Evolutionary conservation across 2,888 invertebrate species (phyloP).

Genomic region (Morpho deidamia): DNA sequence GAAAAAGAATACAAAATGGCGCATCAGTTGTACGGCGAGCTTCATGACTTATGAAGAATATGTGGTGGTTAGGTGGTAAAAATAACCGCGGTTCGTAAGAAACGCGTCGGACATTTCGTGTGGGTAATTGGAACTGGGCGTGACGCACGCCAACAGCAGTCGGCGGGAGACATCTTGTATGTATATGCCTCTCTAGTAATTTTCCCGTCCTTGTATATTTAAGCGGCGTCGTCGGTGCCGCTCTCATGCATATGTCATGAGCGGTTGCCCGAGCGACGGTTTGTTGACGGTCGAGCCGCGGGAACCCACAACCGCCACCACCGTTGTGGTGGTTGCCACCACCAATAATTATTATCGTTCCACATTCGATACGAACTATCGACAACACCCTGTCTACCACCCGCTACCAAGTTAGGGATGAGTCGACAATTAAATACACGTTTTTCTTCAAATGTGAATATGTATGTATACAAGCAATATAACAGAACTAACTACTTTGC

Average conservation of each 20-base stretch:
- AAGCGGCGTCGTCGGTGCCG: conserved; percentile 59
- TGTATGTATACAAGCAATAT: conserved; percentile 4
- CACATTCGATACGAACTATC: conserved; percentile 66
- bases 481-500: too few species aligned
- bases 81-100: conserved; percentile 54
- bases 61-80: conserved; percentile 47
- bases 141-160: conserved; percentile 30
- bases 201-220: conserved; percentile 72
- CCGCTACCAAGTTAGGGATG: conserved; percentile 49
- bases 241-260: conserved; percentile 78
- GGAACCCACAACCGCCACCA: conserved; percentile 60
- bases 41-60: conserved; percentile 66
- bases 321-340: conserved; percentile 29
- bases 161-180: conserved; percentile 46
- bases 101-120: conserved; percentile 61
- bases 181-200: conserved; percentile 70
- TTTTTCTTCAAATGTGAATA: conserved; percentile 49
- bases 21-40: conserved; percentile 50
- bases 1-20: conserved; percentile 58
- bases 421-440: conserved; percentile 66
- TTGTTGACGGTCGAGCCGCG: conserved; percentile 72
- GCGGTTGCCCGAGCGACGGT: conserved; percentile 73
- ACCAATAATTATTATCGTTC: conserved; percentile 70
- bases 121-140: conserved; percentile 34
- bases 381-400: conserved; percentile 44